Evolutionary conservation across 2,113 vertebrate genomes (phyloP), one percentile per base, ranked within the genome.

Genomic region (Tachycineta bicolor): DNA sequence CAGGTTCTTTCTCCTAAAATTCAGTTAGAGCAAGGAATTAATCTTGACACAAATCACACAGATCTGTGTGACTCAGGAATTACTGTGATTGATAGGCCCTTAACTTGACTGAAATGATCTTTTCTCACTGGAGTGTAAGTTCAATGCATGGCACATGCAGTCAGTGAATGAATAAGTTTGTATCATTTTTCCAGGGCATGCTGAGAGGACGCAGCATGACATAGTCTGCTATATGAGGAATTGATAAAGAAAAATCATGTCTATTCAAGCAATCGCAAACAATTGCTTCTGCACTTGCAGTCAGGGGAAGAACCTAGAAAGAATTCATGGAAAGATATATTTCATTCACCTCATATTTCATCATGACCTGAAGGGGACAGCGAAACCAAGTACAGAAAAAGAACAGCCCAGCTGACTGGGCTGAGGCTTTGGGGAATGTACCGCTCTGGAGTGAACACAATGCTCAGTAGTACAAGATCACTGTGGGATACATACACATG

Each of bases 391-490:
- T 10, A 39, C 0, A 3, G 47, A 58, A 43, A 39, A 43, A 90
- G 46, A 62, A 23, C 12, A 50, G 4, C 47, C 21, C 50, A 21
- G 11, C 9, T 77, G 53, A 46, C 50, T 11, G 15, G 43, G 13
- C 41, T 80, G 65, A 79, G 21, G 10, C 25, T 12, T 74, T 53
- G 24, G 47, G 49, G 14, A 70, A 43, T 15, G 33, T 4, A 2
- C 12, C 33, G 11, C 11, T 41, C 0, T 0, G 22, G 11, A 49
- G 11, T 6, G 25, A 81, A 10, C n/a, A 44, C 19, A 50, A 12
- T 26, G 15, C 6, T 21, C 53, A 53, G 25, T 3, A 41, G 7
- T 37, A 20, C 15, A 46, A 26, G 28, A 31, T 46, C 46, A 26
- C 37, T 62, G 6, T 15, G 25, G 37, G 31, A 67, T 5, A 43